phyloP scores from a whole-genome alignment of 2,888 invertebrate genomes.

The Megamerina dolium region DNA sequence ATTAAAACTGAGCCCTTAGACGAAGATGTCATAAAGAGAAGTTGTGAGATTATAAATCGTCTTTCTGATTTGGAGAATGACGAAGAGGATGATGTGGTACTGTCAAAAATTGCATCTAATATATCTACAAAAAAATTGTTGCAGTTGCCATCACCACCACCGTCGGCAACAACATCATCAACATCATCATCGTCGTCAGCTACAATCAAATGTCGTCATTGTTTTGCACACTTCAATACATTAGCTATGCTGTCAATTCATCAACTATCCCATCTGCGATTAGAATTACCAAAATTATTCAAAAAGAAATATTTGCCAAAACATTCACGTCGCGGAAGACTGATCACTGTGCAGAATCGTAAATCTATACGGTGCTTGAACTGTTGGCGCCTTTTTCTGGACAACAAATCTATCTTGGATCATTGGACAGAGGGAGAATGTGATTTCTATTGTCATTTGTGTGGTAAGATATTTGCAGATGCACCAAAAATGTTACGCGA shows the following conservation, averaged over 20 bases:
- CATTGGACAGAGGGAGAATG: slow-evolving; percentile 37
- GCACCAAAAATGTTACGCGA: slow-evolving; percentile 32
- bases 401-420: slow-evolving; percentile 32
- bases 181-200: too few species aligned
- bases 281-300: slow-evolving; percentile 26
- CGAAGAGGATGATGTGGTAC: background rate
- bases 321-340: slow-evolving; percentile 28
- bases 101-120: background rate
- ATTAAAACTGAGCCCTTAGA: background rate
- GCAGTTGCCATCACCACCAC: too few species aligned
- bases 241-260: slow-evolving; percentile 31
- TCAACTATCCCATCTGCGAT: slow-evolving; percentile 31
- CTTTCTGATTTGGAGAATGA: too few species aligned
- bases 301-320: slow-evolving; percentile 27
- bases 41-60: too few species aligned
- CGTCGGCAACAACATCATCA: too few species aligned
- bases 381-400: slow-evolving; percentile 34
- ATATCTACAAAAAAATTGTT: background rate
- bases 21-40: too few species aligned
- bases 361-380: slow-evolving; percentile 37
- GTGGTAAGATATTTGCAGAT: slow-evolving; percentile 32
- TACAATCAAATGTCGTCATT: slow-evolving; percentile 29
- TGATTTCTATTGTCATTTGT: slow-evolving; percentile 36
- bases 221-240: slow-evolving; percentile 23
- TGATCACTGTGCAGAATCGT: slow-evolving; percentile 27